Conservation (phyloP, 2,888 invertebrate species). For the Tetranychus truncatus region DNA sequence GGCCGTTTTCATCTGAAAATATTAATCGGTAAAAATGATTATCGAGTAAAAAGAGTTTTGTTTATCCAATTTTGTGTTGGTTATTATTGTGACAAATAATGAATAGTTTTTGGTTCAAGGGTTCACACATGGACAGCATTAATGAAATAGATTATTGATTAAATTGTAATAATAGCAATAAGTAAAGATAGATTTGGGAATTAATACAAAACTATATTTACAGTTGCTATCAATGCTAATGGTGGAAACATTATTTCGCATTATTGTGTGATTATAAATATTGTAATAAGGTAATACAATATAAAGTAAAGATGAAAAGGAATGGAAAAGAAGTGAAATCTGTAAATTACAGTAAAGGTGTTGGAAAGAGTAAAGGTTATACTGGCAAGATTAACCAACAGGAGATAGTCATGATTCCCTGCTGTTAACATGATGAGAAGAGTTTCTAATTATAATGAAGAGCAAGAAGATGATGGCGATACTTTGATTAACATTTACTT, state of each 20-base stretch:
- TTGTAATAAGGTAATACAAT: neutral
- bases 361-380: neutral
- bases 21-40: too few species aligned
- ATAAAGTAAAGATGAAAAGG: neutral
- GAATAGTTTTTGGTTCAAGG: too few species aligned
- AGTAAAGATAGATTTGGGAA: too few species aligned
- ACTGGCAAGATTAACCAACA: neutral
- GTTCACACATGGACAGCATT: too few species aligned
- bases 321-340: neutral
- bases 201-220: neutral
- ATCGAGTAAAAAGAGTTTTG: too few species aligned
- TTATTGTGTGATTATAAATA: neutral
- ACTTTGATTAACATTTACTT: neutral
- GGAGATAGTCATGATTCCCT: neutral
- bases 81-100: too few species aligned
- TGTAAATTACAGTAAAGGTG: neutral
- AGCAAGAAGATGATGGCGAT: too few species aligned
- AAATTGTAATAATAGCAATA: too few species aligned
- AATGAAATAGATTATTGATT: too few species aligned
- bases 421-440: neutral
- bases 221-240: neutral
- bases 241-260: neutral
- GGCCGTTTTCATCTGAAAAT: too few species aligned
- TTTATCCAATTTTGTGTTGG: too few species aligned
- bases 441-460: neutral